These are phyloP conservation scores for Lepus townsendii DNA, from an alignment of 2,797 vertebrate genomes.

Conservation along the genomic window DNA sequence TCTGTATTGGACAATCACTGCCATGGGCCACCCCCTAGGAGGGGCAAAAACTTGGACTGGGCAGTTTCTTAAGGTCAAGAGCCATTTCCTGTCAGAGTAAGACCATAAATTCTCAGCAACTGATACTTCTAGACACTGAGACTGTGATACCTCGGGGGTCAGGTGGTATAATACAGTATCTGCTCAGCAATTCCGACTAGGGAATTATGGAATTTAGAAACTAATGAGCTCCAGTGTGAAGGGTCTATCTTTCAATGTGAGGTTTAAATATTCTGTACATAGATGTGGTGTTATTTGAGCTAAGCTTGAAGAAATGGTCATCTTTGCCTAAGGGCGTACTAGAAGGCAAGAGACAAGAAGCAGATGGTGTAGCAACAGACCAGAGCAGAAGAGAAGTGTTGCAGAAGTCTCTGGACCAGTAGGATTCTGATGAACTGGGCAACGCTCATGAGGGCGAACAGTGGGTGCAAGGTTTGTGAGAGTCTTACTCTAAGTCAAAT, in stretches of 20 bases:
- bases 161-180: too few species aligned
- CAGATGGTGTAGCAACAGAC: rapidly evolving
- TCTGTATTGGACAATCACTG: neutral
- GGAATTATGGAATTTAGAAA: neutral
- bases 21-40: neutral
- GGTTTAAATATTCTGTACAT: neutral
- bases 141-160: neutral
- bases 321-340: neutral
- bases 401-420: neutral
- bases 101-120: neutral
- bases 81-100: neutral
- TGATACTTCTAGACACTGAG: neutral
- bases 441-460: neutral
- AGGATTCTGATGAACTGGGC: neutral
- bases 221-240: neutral
- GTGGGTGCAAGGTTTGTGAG: neutral
- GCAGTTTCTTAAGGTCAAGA: neutral
- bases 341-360: neutral
- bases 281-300: neutral
- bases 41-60: neutral
- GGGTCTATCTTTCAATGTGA: neutral
- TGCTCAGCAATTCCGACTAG: neutral
- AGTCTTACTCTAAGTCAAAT: too few species aligned
- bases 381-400: rapidly evolving
- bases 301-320: neutral